Conservation (phyloP, 2,113 vertebrate species). For the Sander vitreus region DNA sequence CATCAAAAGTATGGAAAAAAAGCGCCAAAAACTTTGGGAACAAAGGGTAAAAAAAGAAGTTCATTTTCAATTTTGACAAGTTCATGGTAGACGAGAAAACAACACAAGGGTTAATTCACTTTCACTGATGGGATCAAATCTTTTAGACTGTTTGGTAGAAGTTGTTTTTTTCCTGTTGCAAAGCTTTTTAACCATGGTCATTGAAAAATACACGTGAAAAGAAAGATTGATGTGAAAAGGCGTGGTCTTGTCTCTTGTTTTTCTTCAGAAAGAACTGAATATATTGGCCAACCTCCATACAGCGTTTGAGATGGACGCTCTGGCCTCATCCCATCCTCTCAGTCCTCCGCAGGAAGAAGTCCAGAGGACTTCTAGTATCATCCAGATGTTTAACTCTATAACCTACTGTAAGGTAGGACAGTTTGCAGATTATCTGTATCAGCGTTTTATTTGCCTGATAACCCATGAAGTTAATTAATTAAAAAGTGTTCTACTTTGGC, state of each 20-base stretch:
- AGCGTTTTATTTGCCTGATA: no score
- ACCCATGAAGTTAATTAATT: no score
- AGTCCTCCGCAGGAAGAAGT: slow-evolving; percentile 38
- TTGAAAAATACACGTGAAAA: not conserved
- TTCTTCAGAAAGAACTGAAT: slow-evolving; percentile 66
- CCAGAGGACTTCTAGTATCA: slow-evolving; percentile 53
- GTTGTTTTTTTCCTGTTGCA: not conserved
- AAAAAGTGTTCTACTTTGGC: no score
- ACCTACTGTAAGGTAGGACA: slow-evolving; percentile 79
- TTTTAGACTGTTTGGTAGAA: not conserved
- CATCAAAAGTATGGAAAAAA: no score
- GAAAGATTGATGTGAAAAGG: not conserved
- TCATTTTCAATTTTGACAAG: no score
- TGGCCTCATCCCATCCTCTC: slow-evolving; percentile 79
- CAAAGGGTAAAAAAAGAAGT: no score
- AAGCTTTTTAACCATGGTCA: not conserved
- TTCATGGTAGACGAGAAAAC: no score
- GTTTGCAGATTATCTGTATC: no score
- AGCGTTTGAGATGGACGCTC: slow-evolving; percentile 74
- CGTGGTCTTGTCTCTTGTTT: not conserved
- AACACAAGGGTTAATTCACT: no score
- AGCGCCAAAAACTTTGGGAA: no score
- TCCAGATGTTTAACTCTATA: slow-evolving; percentile 73
- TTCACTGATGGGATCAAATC: not conserved
- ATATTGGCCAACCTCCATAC: slow-evolving; percentile 57